phyloP scores from a whole-genome alignment of 2,797 vertebrate genomes.

The Takifugu ocellatus region DNA sequence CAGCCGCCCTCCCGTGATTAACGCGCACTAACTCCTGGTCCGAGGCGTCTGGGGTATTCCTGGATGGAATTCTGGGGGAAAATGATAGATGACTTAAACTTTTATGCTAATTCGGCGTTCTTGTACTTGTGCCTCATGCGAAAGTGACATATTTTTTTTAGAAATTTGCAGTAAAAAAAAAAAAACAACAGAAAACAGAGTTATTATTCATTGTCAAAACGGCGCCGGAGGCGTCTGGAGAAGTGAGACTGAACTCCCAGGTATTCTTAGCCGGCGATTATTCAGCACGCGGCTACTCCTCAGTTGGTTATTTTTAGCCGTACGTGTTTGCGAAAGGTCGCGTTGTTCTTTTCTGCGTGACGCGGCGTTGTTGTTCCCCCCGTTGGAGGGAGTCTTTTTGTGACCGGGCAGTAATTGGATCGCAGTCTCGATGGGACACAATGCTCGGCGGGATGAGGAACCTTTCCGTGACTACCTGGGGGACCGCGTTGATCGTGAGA shows the following conservation, averaged over 20 bases:
- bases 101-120: no score
- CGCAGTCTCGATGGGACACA: not conserved
- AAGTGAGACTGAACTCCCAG: slow-evolving; percentile 31
- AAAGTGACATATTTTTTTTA: slow-evolving; percentile 18
- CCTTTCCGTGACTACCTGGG: no score
- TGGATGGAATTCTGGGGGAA: slow-evolving; percentile 43
- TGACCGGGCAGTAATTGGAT: slow-evolving; percentile 6
- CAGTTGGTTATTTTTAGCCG: slow-evolving; percentile 46
- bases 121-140: not conserved
- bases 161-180: not conserved
- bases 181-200: not conserved
- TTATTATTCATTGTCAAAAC: slow-evolving; percentile 32
- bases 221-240: slow-evolving; percentile 15
- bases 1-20: slow-evolving; percentile 64
- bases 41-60: slow-evolving; percentile 29
- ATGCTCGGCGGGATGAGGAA: no score
- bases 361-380: slow-evolving; percentile 20
- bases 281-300: slow-evolving; percentile 27
- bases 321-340: slow-evolving; percentile 26
- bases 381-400: slow-evolving; percentile 9
- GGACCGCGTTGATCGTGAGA: no score
- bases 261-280: slow-evolving; percentile 56
- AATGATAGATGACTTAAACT: slow-evolving; percentile 49
- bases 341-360: slow-evolving; percentile 23
- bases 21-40: slow-evolving; percentile 40